Evolutionary conservation across 1,140 invertebrate genomes (phyloP), one percentile per base, ranked within the genome.

Genomic region (Rhyzopertha dominica): DNA sequence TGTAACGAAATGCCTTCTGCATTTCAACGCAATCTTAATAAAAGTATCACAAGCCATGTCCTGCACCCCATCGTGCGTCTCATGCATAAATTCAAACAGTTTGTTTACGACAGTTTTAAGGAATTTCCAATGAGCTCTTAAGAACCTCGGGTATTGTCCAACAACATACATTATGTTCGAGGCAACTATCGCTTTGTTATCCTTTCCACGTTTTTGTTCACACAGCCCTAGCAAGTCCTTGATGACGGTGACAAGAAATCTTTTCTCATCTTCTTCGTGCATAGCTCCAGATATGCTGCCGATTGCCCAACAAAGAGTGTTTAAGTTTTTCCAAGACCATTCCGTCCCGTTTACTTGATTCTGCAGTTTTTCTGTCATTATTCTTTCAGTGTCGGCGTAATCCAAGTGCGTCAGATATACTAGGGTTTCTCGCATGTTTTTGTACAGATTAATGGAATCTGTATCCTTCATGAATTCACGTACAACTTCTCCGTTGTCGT

Each of bases 81-180:
- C 95, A 73, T 99, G 97, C 97, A 99, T 99, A 69, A 99, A 99
- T 74, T 99, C 97, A 75, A 99, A 99, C 23, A 99, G 75, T 75
- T 99, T 99, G 75, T 99, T 99, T 31, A 99, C 95, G 62, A 99
- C 97, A 43, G 97, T 99, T 75, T 99, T 99, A n/a, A 99, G 77
- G 72, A 99, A 99, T 69, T 97, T 95, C 97, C 97, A 99, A 73
- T 99, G 97, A n/a, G 94, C 95, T 57, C 94, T 75, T 25, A 99
- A 75, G 73, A 99, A 99, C 31, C 96, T 77, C 34, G 97, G 97
- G 76, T 99, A 99, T 66, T 99, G 97, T 17, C 97, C 97, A 22
- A 99, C 97, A 49, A 99, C 96, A 70, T 99, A 99, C 97, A 99
- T 99, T 51, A 99, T 99, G 69, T 99, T 99, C 47, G 95, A 98